Conservation (phyloP, 2,797 vertebrate genomes). For the Acrocephalus scirpaceus region DNA sequence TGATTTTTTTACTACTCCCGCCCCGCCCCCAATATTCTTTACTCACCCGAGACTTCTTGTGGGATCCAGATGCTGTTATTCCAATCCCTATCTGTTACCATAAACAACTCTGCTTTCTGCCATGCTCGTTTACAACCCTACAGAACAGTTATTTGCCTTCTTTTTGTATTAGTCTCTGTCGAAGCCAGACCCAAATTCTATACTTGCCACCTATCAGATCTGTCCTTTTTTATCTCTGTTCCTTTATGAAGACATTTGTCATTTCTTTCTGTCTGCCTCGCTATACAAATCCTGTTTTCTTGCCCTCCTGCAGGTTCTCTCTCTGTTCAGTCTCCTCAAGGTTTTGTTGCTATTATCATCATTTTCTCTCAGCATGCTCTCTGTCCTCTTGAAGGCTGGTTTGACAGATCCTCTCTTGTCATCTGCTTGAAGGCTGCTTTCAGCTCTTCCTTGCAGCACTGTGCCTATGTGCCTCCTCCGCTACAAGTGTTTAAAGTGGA, state of each 20-base stretch:
- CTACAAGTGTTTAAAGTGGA: background rate
- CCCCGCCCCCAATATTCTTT: background rate
- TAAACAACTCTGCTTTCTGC: background rate
- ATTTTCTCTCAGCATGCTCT: slow-evolving; percentile 13
- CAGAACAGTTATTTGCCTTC: background rate
- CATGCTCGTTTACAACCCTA: background rate
- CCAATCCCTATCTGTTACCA: background rate
- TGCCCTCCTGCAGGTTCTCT: slow-evolving; percentile 21
- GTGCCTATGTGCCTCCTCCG: background rate
- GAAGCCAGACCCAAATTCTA: background rate
- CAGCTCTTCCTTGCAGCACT: background rate
- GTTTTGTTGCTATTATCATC: slow-evolving; percentile 38
- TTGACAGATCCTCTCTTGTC: slow-evolving; percentile 43
- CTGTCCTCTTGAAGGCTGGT: slow-evolving; percentile 36
- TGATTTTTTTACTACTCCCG: background rate
- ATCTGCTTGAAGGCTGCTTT: slow-evolving; percentile 34
- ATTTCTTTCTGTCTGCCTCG: background rate
- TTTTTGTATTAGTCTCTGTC: background rate
- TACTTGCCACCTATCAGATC: background rate
- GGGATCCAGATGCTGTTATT: background rate
- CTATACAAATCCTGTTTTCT: background rate
- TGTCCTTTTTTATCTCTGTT: background rate
- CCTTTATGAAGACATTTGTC: background rate
- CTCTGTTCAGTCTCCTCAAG: slow-evolving; percentile 12
- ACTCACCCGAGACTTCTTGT: background rate